Conservation (phyloP, 2,113 vertebrate species). For the Garra rufa region DNA sequence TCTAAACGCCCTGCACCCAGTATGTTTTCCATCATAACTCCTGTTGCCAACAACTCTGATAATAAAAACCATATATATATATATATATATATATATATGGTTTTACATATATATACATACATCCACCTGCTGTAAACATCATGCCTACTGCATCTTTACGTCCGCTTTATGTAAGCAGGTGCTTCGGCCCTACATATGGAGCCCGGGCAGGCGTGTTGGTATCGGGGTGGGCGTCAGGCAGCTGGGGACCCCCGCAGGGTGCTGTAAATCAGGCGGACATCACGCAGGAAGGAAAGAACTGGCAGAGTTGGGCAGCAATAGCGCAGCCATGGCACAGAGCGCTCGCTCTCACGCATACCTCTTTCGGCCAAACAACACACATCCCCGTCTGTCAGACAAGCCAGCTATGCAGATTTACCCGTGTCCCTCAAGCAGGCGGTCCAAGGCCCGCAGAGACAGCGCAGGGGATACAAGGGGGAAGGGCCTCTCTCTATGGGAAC, state of each 20-base stretch:
- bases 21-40: slow-evolving; percentile 18
- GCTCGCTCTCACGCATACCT: slow-evolving; percentile 17
- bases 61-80: slow-evolving; percentile 44
- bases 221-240: slow-evolving; percentile 5
- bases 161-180: not conserved
- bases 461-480: not conserved
- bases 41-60: not conserved
- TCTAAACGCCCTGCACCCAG: not conserved
- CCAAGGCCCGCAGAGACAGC: not conserved
- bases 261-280: slow-evolving; percentile 43
- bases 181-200: not conserved
- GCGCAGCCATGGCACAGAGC: slow-evolving; percentile 34
- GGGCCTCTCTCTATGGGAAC: slow-evolving; percentile 13
- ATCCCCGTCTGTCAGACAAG: slow-evolving; percentile 49
- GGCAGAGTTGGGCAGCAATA: slow-evolving; percentile 41
- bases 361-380: slow-evolving; percentile 50
- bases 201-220: not conserved
- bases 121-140: slow-evolving; percentile 35
- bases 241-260: slow-evolving; percentile 33
- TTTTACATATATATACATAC: slow-evolving; percentile 55
- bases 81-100: slow-evolving; percentile 54
- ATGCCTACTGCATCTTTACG: not conserved
- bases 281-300: slow-evolving; percentile 39
- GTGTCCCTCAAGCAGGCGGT: slow-evolving; percentile 49
- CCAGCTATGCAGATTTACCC: slow-evolving; percentile 51